These are phyloP conservation scores for Saccopteryx leptura DNA, from an alignment of 2,113 vertebrate genomes.

Conservation along the genomic window DNA sequence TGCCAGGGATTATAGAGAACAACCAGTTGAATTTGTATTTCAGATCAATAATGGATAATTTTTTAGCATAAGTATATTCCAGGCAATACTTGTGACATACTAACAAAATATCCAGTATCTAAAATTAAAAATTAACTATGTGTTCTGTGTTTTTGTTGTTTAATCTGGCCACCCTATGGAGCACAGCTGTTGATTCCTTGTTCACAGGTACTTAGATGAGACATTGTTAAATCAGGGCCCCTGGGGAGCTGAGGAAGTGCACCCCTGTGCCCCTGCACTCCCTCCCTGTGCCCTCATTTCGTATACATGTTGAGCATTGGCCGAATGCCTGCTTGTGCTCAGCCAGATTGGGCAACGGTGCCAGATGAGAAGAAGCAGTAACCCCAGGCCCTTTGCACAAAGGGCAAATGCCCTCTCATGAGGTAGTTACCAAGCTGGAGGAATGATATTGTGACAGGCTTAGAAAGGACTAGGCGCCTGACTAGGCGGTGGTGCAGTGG, in stretches of 20 bases:
- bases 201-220: background rate
- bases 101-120: background rate
- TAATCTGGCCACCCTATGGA: background rate
- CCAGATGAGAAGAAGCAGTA: background rate
- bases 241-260: background rate
- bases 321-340: background rate
- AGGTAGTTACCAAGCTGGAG: background rate
- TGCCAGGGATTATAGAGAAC: background rate
- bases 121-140: background rate
- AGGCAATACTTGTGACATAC: background rate
- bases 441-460: background rate
- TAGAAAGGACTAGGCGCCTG: background rate
- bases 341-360: background rate
- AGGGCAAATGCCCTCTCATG: too few species aligned
- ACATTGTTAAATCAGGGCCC: background rate
- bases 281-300: background rate
- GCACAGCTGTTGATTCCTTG: background rate
- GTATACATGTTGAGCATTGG: background rate
- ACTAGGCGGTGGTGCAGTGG: too few species aligned
- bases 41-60: background rate
- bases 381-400: background rate
- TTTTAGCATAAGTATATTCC: background rate
- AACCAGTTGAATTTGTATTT: background rate
- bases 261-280: background rate
- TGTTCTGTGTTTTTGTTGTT: background rate